A percentile compares a stretch with the other conserved stretches of the same genome.
Evolutionary conservation across 2,113 vertebrate genomes (phyloP).

Genomic region (Crotalus horridus): DNA sequence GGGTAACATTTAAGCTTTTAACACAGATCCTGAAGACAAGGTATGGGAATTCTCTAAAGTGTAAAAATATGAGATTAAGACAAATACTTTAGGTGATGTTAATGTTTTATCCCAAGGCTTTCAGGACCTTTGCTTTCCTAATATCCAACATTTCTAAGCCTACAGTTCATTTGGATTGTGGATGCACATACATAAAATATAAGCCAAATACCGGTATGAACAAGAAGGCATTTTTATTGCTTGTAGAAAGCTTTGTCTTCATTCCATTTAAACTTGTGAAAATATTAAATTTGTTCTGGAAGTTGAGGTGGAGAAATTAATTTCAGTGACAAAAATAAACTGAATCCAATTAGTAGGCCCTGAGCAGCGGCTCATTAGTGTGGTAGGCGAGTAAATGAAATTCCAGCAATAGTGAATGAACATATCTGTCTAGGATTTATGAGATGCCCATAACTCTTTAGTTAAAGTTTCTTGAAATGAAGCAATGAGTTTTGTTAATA

Average conservation of each 20-base stretch:
- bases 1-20: not conserved
- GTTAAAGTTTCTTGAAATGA: slow-evolving; percentile 43
- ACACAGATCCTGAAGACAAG: not conserved
- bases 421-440: slow-evolving; percentile 80
- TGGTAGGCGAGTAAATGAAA: slow-evolving; percentile 83
- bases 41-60: not conserved
- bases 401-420: slow-evolving; percentile 82
- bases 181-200: fast-evolving
- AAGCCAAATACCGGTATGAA: fast-evolving
- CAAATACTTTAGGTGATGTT: not conserved
- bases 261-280: slow-evolving; percentile 43
- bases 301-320: slow-evolving; percentile 80
- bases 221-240: slow-evolving; percentile 23
- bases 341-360: slow-evolving; percentile 90
- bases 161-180: not conserved
- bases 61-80: not conserved
- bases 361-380: slow-evolving; percentile 81
- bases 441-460: slow-evolving; percentile 62
- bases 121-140: not conserved
- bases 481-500: slow-evolving; percentile 49
- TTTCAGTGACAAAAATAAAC: slow-evolving; percentile 93
- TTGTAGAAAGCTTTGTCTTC: slow-evolving; percentile 38
- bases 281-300: slow-evolving; percentile 75
- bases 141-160: not conserved
- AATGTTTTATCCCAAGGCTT: not conserved